These are phyloP conservation scores for Emys orbicularis DNA, from an alignment of 2,797 vertebrate species.

Conservation along the genomic window DNA sequence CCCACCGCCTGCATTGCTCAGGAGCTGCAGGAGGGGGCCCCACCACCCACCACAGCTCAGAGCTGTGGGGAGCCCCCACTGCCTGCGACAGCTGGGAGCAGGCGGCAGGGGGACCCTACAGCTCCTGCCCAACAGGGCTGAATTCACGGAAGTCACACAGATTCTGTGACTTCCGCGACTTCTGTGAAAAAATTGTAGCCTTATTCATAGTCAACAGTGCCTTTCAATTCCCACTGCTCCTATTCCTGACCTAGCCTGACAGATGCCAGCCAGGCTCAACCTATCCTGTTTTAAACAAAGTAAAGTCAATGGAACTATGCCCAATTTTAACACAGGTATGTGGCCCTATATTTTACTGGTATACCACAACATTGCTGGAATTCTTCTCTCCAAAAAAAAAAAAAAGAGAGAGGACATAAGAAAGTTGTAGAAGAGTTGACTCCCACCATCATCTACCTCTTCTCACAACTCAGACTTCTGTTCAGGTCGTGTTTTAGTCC, in stretches of 20 bases:
- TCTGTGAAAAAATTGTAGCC: too few relatives aligned
- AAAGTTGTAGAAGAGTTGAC: neutral
- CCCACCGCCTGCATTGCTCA: too few relatives aligned
- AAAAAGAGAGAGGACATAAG: too few relatives aligned
- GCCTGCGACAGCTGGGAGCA: too few relatives aligned
- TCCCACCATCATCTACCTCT: neutral
- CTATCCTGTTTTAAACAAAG: neutral
- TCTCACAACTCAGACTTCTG: neutral
- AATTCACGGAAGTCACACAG: too few relatives aligned
- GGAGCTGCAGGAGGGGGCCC: too few relatives aligned
- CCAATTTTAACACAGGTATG: neutral
- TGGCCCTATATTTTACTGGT: neutral
- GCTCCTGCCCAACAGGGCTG: too few relatives aligned
- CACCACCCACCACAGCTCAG: too few relatives aligned
- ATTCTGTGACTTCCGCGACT: too few relatives aligned
- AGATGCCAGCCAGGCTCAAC: neutral
- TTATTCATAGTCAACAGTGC: accelerated
- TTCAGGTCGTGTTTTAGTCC: neutral
- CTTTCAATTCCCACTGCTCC: neutral
- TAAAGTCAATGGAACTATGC: accelerated
- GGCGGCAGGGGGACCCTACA: too few relatives aligned
- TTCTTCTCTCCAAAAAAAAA: neutral
- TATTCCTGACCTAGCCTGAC: neutral
- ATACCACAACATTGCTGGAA: neutral
- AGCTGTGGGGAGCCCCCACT: too few relatives aligned